These are phyloP conservation scores for Augochlorella aurata DNA, from an alignment of 2,888 invertebrate species.

Conservation along the genomic window DNA sequence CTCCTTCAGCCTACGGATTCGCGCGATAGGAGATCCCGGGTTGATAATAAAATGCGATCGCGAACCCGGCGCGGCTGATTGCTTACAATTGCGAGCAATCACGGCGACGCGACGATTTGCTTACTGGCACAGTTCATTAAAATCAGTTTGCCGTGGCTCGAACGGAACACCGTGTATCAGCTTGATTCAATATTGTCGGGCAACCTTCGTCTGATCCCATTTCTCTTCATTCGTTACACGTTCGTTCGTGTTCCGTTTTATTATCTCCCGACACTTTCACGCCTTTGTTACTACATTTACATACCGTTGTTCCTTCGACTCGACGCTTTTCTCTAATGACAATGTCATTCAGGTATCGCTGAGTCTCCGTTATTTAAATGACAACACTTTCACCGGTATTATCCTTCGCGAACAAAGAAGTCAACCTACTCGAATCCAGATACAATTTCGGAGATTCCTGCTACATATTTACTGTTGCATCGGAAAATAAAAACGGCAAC, in stretches of 20 bases:
- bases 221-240: slow-evolving; percentile 13
- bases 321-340: background rate
- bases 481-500: too few relatives aligned
- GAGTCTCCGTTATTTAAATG: background rate
- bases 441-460: too few relatives aligned
- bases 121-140: slow-evolving; percentile 50
- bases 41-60: slow-evolving; percentile 41
- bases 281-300: slow-evolving; percentile 11
- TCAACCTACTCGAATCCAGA: too few relatives aligned
- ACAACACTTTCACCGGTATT: background rate
- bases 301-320: background rate
- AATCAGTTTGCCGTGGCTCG: slow-evolving; percentile 42
- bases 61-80: slow-evolving; percentile 46
- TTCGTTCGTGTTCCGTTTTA: slow-evolving; percentile 9
- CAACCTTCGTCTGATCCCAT: slow-evolving; percentile 24
- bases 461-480: too few relatives aligned
- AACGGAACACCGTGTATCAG: slow-evolving; percentile 31
- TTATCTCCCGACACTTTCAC: slow-evolving; percentile 9
- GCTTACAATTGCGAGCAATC: slow-evolving; percentile 56
- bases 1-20: slow-evolving; percentile 37
- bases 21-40: slow-evolving; percentile 39
- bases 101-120: slow-evolving; percentile 44
- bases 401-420: too few relatives aligned
- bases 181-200: slow-evolving; percentile 36
- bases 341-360: background rate